phyloP scores from a whole-genome alignment of 2,888 invertebrate genomes.

The Malthinus seriepunctatus region DNA sequence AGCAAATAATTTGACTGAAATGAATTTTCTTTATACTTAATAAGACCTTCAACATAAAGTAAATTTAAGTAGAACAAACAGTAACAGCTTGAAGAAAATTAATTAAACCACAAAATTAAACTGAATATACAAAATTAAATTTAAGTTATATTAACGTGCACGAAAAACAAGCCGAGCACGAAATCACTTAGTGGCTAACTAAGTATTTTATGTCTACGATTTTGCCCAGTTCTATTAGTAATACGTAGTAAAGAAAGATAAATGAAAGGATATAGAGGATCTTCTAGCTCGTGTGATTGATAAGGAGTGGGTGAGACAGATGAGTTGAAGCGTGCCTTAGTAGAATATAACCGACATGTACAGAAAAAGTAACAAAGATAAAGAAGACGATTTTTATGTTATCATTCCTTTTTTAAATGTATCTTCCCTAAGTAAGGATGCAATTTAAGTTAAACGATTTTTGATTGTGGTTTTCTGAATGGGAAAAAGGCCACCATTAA shows the following conservation, averaged over 20 bases:
- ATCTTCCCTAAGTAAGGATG: slow-evolving; percentile 5
- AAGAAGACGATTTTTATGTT: slow-evolving; percentile 16
- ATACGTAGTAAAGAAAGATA: slow-evolving; percentile 21
- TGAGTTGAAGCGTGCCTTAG: slow-evolving; percentile 20
- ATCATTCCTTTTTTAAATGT: slow-evolving; percentile 8
- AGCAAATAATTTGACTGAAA: slow-evolving; percentile 1
- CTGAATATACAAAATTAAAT: slow-evolving; percentile 6
- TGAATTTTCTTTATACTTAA: slow-evolving; percentile 5
- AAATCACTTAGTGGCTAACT: slow-evolving; percentile 22
- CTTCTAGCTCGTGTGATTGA: slow-evolving; percentile 23
- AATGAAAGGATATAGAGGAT: slow-evolving; percentile 24
- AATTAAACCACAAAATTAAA: slow-evolving; percentile 11
- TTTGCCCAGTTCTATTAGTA: slow-evolving; percentile 19
- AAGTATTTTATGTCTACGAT: slow-evolving; percentile 22
- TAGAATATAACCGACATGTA: slow-evolving; percentile 22
- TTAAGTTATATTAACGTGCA: slow-evolving; percentile 6
- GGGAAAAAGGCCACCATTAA: neutral
- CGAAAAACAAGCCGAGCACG: slow-evolving; percentile 18
- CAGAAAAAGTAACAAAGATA: slow-evolving; percentile 24
- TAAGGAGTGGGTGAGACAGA: slow-evolving; percentile 22
- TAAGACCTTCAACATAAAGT: slow-evolving; percentile 7
- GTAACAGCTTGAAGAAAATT: slow-evolving; percentile 6
- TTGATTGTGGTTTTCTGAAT: slow-evolving; percentile 4
- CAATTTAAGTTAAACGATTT: slow-evolving; percentile 14
- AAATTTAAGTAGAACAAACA: slow-evolving; percentile 8